Evolutionary conservation across 1,140 invertebrate species (phyloP).

Genomic region (Linepithema humile): DNA sequence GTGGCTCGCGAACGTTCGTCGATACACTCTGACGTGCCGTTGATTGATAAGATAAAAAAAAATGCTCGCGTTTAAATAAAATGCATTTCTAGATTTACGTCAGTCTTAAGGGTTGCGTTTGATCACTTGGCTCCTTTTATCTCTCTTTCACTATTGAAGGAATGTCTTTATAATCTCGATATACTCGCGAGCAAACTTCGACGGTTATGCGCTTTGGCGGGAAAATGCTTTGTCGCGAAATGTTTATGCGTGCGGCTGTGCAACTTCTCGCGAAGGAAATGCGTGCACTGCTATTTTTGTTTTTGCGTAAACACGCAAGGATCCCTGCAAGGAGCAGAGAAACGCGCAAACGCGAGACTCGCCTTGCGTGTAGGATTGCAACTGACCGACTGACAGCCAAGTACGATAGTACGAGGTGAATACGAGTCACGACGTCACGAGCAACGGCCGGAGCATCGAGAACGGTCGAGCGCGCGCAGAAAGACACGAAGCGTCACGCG

Average conservation of each 20-base stretch:
- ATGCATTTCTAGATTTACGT: neutral
- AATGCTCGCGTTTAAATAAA: too few species aligned
- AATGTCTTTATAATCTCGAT: too few species aligned
- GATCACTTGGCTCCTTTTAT: too few species aligned
- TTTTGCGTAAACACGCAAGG: neutral
- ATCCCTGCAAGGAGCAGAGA: neutral
- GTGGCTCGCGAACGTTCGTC: neutral
- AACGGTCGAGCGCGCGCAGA: neutral
- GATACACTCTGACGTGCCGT: neutral
- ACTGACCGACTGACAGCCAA: neutral
- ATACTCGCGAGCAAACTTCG: too few species aligned
- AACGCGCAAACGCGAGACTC: neutral
- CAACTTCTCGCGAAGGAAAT: too few species aligned
- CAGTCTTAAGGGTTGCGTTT: neutral
- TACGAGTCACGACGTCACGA: too few species aligned
- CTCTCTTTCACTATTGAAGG: neutral
- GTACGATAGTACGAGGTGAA: too few species aligned
- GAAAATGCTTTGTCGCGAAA: too few species aligned
- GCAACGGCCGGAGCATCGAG: neutral
- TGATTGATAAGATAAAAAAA: neutral
- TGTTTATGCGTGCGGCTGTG: too few species aligned
- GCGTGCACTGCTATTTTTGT: too few species aligned
- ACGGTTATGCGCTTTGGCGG: too few species aligned
- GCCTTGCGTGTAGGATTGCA: neutral
- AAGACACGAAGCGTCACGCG: too few species aligned